A percentile compares a stretch with the other conserved stretches of the same genome.
Evolutionary conservation across 2,113 vertebrate species (phyloP).

Genomic region (Brachyhypopomus gauderio): DNA sequence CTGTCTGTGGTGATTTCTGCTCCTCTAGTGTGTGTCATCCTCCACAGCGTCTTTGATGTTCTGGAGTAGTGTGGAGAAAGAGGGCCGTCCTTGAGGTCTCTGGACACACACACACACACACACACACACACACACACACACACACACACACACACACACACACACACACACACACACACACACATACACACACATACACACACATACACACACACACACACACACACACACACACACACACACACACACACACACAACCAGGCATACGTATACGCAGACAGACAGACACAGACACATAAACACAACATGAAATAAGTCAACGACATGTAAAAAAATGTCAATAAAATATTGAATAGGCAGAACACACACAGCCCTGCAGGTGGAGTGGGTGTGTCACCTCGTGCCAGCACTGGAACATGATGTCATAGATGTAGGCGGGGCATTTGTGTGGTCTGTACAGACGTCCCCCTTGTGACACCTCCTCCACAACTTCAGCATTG

Average conservation of each 20-base stretch:
- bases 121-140: background rate
- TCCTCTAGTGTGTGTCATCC: slow-evolving; percentile 24
- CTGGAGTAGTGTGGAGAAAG: slow-evolving; percentile 77
- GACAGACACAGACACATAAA: too few species aligned
- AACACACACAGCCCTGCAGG: background rate
- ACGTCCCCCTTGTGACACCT: slow-evolving; percentile 81
- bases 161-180: too few species aligned
- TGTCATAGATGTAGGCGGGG: slow-evolving; percentile 71
- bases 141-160: too few species aligned
- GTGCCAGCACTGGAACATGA: slow-evolving; percentile 92
- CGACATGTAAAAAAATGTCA: too few species aligned
- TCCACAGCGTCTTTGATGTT: slow-evolving; percentile 74
- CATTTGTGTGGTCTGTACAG: slow-evolving; percentile 83
- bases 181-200: too few species aligned
- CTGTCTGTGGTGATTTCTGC: background rate
- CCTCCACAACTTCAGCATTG: slow-evolving; percentile 80
- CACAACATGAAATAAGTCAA: too few species aligned
- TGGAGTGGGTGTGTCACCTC: slow-evolving; percentile 71
- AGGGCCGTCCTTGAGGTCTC: slow-evolving; percentile 79
- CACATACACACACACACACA: too few species aligned
- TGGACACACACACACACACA: slow-evolving; percentile 62
- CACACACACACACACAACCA: too few species aligned
- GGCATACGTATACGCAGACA: background rate
- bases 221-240: too few species aligned
- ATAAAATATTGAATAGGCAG: too few species aligned